phyloP scores from a whole-genome alignment of 2,888 invertebrate species.

The Empis livida region DNA sequence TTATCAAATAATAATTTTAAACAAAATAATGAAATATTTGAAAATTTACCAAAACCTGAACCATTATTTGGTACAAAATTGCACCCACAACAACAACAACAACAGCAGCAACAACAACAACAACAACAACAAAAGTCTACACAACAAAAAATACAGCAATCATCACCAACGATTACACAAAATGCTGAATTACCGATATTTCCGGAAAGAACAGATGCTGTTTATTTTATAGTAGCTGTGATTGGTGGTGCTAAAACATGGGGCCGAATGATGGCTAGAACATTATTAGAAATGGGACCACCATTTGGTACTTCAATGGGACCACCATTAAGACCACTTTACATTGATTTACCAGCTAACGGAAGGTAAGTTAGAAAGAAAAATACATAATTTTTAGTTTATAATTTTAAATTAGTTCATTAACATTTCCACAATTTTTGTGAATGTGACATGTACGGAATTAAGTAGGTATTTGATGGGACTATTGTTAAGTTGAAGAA shows the following conservation, averaged over 20 bases:
- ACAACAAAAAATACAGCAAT: background rate
- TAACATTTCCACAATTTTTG: too few species aligned
- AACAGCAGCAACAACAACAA: background rate
- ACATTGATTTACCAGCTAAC: slow-evolving; percentile 20
- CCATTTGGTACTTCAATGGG: slow-evolving; percentile 20
- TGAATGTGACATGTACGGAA: too few species aligned
- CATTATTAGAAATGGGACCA: slow-evolving; percentile 20
- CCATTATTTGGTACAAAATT: background rate
- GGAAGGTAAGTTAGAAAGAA: slow-evolving; percentile 17
- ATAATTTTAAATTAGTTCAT: too few species aligned
- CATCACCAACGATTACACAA: slow-evolving; percentile 5
- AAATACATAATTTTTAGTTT: background rate
- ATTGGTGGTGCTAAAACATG: slow-evolving; percentile 20
- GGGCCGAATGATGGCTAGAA: slow-evolving; percentile 18
- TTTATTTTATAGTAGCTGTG: slow-evolving; percentile 22
- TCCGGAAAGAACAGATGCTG: slow-evolving; percentile 19
- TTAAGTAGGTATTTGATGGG: too few species aligned
- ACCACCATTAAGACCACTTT: slow-evolving; percentile 19
- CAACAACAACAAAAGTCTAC: background rate
- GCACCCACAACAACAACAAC: slow-evolving; percentile 5
- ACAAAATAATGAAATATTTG: background rate
- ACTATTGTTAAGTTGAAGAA: too few species aligned
- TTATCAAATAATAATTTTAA: too few species aligned
- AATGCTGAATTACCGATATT: slow-evolving; percentile 16
- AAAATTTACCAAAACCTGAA: slow-evolving; percentile 3